Conservation (phyloP, 2,113 vertebrate genomes). For the Eurystomus gularis region DNA sequence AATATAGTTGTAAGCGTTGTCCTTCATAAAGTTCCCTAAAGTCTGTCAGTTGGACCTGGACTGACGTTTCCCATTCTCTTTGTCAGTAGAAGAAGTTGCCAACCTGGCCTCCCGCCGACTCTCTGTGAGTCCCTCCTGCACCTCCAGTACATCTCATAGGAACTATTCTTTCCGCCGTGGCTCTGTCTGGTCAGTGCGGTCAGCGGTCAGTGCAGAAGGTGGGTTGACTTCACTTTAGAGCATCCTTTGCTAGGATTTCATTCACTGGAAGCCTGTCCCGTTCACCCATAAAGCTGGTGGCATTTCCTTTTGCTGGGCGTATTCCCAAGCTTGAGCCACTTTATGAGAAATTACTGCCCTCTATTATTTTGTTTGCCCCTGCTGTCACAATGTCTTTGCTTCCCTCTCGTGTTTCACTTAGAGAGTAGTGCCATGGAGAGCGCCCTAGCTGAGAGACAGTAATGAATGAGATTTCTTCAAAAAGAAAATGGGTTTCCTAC, state of each 20-base stretch:
- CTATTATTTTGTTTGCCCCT: neutral
- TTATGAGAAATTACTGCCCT: neutral
- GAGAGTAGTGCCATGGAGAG: neutral
- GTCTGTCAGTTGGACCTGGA: neutral
- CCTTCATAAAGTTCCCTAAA: neutral
- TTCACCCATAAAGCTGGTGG: neutral
- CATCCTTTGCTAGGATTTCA: neutral
- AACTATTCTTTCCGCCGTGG: conserved; percentile 97
- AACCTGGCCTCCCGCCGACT: conserved; percentile 95
- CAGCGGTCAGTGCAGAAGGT: conserved; percentile 95
- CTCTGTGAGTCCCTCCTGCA: conserved; percentile 95
- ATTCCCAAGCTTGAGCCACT: neutral
- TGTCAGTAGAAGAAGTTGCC: conserved; percentile 97
- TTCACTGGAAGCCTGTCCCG: neutral
- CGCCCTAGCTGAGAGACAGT: neutral
- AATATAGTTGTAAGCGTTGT: neutral
- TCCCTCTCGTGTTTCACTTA: neutral
- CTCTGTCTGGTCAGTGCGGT: conserved; percentile 94
- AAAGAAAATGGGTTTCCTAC: neutral
- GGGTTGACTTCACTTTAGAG: neutral
- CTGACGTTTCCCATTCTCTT: conserved; percentile 71
- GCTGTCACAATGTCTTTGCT: neutral
- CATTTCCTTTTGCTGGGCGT: neutral
- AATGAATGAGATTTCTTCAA: neutral
- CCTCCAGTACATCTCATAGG: conserved; percentile 97